Percentiles rank a stretch among this genome's conserved stretches.
These are phyloP conservation scores for Silurus glanis DNA, from an alignment of 2,113 vertebrate species.

Conservation along the genomic window DNA sequence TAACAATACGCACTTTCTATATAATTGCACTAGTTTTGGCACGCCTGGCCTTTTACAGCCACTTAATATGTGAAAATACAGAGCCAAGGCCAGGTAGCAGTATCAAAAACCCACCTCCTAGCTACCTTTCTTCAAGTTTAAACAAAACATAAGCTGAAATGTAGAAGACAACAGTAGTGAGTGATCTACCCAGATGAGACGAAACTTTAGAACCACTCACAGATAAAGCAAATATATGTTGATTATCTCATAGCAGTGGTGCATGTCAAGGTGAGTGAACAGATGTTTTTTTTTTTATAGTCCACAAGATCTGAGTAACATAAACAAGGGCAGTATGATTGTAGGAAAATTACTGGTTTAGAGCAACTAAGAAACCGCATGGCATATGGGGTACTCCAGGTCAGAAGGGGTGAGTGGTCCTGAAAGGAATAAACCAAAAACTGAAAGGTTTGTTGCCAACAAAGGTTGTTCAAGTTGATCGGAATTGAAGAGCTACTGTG, in stretches of 20 bases:
- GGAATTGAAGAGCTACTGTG: background rate
- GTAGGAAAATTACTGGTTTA: background rate
- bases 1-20: background rate
- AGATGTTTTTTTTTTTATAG: background rate
- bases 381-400: background rate
- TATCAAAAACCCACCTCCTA: background rate
- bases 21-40: background rate
- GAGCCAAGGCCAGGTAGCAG: background rate
- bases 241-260: background rate
- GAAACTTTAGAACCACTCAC: background rate
- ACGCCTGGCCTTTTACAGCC: background rate
- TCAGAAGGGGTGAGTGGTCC: background rate
- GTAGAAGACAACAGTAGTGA: background rate
- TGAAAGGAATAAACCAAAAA: background rate
- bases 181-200: background rate
- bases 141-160: background rate
- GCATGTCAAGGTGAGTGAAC: background rate
- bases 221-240: background rate
- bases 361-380: background rate
- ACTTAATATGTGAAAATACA: background rate
- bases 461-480: background rate
- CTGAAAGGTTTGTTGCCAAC: background rate
- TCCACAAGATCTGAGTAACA: background rate
- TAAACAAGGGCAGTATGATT: background rate
- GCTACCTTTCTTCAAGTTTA: background rate